These are phyloP conservation scores for Varanus komodoensis DNA, from an alignment of 2,113 vertebrate species.

Conservation along the genomic window DNA sequence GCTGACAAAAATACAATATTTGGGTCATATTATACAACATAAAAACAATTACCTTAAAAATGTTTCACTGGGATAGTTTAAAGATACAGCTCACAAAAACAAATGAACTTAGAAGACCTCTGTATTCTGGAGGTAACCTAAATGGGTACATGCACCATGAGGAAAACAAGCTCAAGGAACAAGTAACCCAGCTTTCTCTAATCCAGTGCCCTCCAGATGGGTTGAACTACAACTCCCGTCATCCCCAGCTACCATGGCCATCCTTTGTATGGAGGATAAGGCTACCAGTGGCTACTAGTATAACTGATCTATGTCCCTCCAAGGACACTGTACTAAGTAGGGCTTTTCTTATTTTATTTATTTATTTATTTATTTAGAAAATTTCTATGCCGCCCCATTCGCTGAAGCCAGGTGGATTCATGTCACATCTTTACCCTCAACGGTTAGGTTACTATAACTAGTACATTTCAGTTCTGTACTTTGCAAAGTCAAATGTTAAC, in stretches of 20 bases:
- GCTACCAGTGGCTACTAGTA: background rate
- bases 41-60: conserved; percentile 70
- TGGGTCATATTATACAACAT: conserved; percentile 69
- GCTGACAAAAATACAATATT: conserved; percentile 73
- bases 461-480: background rate
- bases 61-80: conserved; percentile 41
- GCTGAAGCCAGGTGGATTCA: background rate
- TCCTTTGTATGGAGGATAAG: background rate
- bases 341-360: background rate
- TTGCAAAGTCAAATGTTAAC: background rate
- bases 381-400: no score
- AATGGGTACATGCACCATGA: background rate
- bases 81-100: conserved; percentile 54
- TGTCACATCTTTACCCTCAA: background rate
- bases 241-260: background rate
- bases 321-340: background rate
- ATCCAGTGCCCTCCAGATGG: background rate
- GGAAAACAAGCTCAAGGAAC: background rate
- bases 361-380: no score
- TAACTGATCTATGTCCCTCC: no score
- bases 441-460: background rate
- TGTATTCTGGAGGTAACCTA: conserved; percentile 40
- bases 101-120: conserved; percentile 33
- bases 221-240: background rate
- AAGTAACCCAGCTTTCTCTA: background rate